Base-by-base conservation (phyloP, 2,797 vertebrate species). In the Momotus momota region DNA sequence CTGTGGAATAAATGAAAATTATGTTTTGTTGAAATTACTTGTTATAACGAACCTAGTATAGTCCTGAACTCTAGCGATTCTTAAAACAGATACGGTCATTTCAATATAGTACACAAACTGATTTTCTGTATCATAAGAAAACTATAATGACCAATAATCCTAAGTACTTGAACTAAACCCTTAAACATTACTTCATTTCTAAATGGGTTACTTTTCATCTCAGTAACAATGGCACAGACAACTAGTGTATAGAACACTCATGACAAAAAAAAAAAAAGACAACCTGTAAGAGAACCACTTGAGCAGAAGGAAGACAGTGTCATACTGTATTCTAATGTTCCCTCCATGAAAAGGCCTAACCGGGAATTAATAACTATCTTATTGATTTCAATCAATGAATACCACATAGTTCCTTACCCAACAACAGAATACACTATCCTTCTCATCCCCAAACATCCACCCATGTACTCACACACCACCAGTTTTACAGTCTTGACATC, bases 401-500 rank as follows among this genome's bases (percentile, higher is more conserved):
- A 78, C 13, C 33, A 54, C 35, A 20, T 1, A 49, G 41, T 5
- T 84, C 71, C 46, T 79, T 40, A 73, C 17, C 11, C 31, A 65
- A 29, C 25, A 57, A 54, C 25, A 66, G 35, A 77, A 85, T 9
- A n/a, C 7, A 35, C 7, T 0, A 0, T 6, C 13, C 38, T 81
- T 7, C 58, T 80, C 3, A 0, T 7, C 18, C 12, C 22, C 25
- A 29, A 29, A 62, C 12, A 71, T 2, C 8, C 22, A 77, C 12
- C 14, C 46, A 17, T 3, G 23, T 14, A 65, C 45, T 27, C 49
- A 72, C 20, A 60, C 17, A 52, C 1, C 14, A 52, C 5, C 12
- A 57, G 31, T 23, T 90, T 72, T 79, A 72, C 17, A 65, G 38
- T 61, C 41, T 14, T 33, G 54, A 67, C 0, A 6, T 31, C 27